Conservation (phyloP, 2,888 invertebrate genomes). For the Sepioteuthis lessoniana region DNA sequence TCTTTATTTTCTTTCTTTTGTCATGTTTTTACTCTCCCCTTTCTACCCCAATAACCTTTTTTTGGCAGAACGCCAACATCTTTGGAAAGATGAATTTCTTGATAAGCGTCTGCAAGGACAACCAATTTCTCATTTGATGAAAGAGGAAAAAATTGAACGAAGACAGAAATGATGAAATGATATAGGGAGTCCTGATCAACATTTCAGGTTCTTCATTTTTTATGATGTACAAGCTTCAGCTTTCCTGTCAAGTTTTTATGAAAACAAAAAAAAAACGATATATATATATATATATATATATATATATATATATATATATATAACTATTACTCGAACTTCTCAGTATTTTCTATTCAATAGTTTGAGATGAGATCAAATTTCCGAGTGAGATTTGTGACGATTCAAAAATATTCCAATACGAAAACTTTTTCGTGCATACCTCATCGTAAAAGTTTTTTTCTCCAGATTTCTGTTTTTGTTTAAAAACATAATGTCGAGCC, state of each 20-base stretch:
- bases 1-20: neutral
- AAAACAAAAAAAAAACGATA: no score
- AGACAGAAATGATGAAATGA: neutral
- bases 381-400: no score
- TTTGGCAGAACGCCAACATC: neutral
- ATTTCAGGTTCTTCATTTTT: neutral
- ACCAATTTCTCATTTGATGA: conserved; percentile 9
- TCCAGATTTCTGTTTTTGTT: no score
- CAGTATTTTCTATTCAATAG: neutral
- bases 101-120: conserved; percentile 18
- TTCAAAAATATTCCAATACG: no score
- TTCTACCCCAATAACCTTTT: neutral
- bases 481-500: no score
- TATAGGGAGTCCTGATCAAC: neutral
- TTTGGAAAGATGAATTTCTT: conserved; percentile 6
- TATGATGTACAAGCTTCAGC: neutral
- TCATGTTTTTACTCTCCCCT: neutral
- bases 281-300: no score
- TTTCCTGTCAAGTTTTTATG: neutral
- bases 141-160: neutral
- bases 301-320: no score
- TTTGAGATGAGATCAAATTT: no score
- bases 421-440: no score
- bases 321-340: neutral
- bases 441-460: no score